Evolutionary conservation across 2,113 vertebrate species (phyloP).

Genomic region (Anas platyrhynchos): DNA sequence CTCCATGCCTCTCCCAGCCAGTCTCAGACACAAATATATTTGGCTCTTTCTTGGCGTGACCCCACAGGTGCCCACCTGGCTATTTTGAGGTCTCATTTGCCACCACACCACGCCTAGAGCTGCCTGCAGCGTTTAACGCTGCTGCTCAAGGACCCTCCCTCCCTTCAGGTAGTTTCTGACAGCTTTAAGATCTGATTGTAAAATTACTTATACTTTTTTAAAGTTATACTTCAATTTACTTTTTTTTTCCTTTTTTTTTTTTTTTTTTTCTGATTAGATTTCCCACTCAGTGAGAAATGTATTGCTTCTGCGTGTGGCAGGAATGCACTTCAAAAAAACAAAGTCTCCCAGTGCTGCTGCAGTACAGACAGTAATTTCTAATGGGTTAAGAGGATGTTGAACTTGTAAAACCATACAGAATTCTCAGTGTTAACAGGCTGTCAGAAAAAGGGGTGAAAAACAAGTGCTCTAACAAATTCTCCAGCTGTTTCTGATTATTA

Average conservation of each 20-base stretch:
- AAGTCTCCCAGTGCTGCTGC: background rate
- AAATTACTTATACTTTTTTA: background rate
- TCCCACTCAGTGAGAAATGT: background rate
- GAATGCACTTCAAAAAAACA: background rate
- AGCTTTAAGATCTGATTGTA: background rate
- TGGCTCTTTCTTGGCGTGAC: too few relatives aligned
- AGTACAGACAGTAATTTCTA: background rate
- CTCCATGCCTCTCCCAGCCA: too few relatives aligned
- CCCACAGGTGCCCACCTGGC: too few relatives aligned
- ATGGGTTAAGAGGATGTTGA: background rate
- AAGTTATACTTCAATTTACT: too few relatives aligned
- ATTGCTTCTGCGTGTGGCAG: rapidly evolving
- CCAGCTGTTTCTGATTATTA: background rate
- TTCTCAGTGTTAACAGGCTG: background rate
- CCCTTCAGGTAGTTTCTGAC: background rate
- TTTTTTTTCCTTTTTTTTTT: background rate
- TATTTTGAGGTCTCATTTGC: too few relatives aligned
- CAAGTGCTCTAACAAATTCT: background rate
- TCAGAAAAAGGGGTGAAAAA: background rate
- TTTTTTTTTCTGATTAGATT: background rate
- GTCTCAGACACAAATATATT: too few relatives aligned
- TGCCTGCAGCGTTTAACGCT: too few relatives aligned
- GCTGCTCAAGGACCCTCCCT: too few relatives aligned
- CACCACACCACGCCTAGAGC: too few relatives aligned
- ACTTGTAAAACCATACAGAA: background rate